Evolutionary conservation across 2,797 vertebrate species (phyloP), one percentile per base, ranked within the genome.

Genomic region (Rhabdophis nuchalis): DNA sequence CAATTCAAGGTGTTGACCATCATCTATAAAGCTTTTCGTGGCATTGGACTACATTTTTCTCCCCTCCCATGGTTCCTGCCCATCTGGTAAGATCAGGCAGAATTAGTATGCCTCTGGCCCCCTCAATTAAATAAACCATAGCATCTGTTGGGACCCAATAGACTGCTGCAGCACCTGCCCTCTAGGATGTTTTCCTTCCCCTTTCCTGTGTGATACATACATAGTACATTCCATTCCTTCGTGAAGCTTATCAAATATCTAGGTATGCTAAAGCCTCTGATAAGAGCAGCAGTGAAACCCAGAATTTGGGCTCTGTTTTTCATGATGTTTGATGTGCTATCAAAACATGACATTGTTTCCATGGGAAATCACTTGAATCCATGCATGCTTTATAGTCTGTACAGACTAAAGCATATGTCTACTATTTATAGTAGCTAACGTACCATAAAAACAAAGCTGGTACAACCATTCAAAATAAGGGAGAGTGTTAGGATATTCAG

Each of bases 361-460:
- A 91, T 16, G 92, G 90, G 89, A 96, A 96, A 86, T 53, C 94
- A 91, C 96, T 93, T 95, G 88, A 94, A 90, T 72, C 91, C 93
- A 77, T 54, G 93, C 95, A 92, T 95, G 91, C 94, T 95, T 96
- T 95, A 95, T 94, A 23, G 9, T 88, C 91, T 93, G 87, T 68
- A 68, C 8, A 68, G 5, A 68, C n/a, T 32, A 56, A 4, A 18
- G 54, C 5, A 18, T 68, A 36, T 32, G 64, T 32, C 14, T 68
- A 18, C n/a, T 68, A 68, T 32, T 1, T 2, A n/a, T 64, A 32
- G 29, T 94, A 94, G 68, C 16, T 94, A 96, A 95, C 92, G 95
- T 93, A 94, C 92, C 94, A 95, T 94, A 93, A 96, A 96, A 96
- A 92, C 87, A 96, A 93, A 92, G 94, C 85, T 89, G 61, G 94